Evolutionary conservation across 2,797 vertebrate genomes (phyloP).

Genomic region (Borostomias antarcticus): DNA sequence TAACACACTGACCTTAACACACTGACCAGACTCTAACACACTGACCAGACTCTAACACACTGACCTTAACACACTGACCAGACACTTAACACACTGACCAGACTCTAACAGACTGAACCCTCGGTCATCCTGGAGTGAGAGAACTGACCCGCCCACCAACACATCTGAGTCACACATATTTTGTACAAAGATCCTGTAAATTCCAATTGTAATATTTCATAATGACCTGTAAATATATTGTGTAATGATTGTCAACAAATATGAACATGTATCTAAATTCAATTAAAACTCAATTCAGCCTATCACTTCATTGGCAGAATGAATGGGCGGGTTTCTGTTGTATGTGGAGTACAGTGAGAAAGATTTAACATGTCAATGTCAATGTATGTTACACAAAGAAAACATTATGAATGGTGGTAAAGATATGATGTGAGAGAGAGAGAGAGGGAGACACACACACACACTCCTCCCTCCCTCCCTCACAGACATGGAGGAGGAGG

Average conservation of each 20-base stretch:
- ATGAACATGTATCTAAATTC: constrained; percentile 85
- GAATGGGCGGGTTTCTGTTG: constrained; percentile 50
- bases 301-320: constrained; percentile 73
- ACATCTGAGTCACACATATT: constrained; percentile 80
- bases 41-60: too few relatives aligned
- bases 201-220: constrained; percentile 86
- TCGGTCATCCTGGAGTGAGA: too few relatives aligned
- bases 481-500: not conserved
- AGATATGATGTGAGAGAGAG: too few relatives aligned
- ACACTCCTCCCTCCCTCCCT: too few relatives aligned
- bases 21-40: too few relatives aligned
- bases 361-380: not conserved
- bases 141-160: constrained; percentile 75
- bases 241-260: constrained; percentile 85
- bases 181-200: constrained; percentile 85
- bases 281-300: constrained; percentile 83
- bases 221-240: constrained; percentile 84
- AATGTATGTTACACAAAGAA: not conserved
- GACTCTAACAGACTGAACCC: constrained; percentile 73
- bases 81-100: too few relatives aligned
- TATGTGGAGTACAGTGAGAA: not conserved
- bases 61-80: too few relatives aligned
- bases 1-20: too few relatives aligned
- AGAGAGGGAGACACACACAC: not conserved
- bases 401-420: too few relatives aligned